Conservation (phyloP, 2,888 invertebrate genomes). For the Mesodorylaimus sp. region DNA sequence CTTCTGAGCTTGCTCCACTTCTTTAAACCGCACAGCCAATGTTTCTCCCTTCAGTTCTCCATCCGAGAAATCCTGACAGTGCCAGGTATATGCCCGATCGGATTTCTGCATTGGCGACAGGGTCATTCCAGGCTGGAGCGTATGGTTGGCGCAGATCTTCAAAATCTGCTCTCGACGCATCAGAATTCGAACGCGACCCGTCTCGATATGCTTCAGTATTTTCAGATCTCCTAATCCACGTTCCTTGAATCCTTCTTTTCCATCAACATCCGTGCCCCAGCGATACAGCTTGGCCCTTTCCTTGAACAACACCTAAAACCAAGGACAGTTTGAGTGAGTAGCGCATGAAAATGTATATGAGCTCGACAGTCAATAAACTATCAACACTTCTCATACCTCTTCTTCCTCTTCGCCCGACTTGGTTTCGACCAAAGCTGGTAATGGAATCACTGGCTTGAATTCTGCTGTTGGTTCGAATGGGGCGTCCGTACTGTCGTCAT, state of each 20-base stretch:
- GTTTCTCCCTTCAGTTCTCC: slow-evolving; percentile 43
- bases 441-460: slow-evolving; percentile 22
- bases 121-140: slow-evolving; percentile 39
- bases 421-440: slow-evolving; percentile 24
- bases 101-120: slow-evolving; percentile 37
- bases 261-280: slow-evolving; percentile 19
- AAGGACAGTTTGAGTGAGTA: too few relatives aligned
- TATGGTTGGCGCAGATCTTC: slow-evolving; percentile 28
- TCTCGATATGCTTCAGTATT: slow-evolving; percentile 45
- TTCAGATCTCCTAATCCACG: slow-evolving; percentile 38
- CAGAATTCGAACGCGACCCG: slow-evolving; percentile 48
- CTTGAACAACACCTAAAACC: slow-evolving; percentile 27
- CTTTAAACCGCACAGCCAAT: slow-evolving; percentile 65
- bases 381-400: slow-evolving; percentile 14
- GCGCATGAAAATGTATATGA: too few relatives aligned
- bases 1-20: slow-evolving; percentile 49
- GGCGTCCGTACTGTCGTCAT: slow-evolving; percentile 9
- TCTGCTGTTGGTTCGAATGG: slow-evolving; percentile 15
- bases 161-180: slow-evolving; percentile 73
- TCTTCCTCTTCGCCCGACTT: slow-evolving; percentile 27
- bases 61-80: slow-evolving; percentile 71
- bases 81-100: slow-evolving; percentile 43
- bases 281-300: slow-evolving; percentile 34
- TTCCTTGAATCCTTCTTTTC: slow-evolving; percentile 38
- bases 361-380: too few relatives aligned